Conservation (phyloP, 2,797 vertebrate genomes). For the Neosilurus hyrtlii region DNA sequence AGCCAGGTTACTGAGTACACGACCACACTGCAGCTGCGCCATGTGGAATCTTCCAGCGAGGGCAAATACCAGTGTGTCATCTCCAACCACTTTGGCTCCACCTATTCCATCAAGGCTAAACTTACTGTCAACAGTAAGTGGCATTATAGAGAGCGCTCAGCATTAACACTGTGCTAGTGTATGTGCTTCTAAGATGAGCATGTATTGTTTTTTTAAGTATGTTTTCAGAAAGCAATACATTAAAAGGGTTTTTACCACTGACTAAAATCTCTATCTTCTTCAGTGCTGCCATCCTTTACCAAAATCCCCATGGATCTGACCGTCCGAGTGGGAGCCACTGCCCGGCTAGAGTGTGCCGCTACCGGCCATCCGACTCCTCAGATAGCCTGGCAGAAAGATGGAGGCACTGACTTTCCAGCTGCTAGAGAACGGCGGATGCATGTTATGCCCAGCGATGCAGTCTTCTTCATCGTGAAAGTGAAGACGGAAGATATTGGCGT, state of each 20-base stretch:
- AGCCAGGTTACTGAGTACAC: constrained; percentile 90
- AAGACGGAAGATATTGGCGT: constrained; percentile 90
- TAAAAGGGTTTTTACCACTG: background rate
- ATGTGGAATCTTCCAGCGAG: constrained; percentile 86
- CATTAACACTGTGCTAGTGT: background rate
- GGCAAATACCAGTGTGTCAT: constrained; percentile 97
- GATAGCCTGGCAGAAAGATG: constrained; percentile 98
- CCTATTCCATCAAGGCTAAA: constrained; percentile 93
- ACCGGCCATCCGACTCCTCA: constrained; percentile 88
- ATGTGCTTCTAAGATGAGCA: background rate
- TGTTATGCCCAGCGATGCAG: constrained; percentile 96
- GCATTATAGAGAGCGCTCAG: too few relatives aligned
- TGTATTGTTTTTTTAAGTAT: background rate
- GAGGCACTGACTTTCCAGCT: constrained; percentile 93
- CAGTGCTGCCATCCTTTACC: constrained; percentile 94
- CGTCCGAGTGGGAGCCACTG: constrained; percentile 86
- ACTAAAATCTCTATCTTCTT: background rate
- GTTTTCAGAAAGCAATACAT: constrained; percentile 55
- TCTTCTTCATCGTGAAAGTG: constrained; percentile 95
- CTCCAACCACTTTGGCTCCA: constrained; percentile 97
- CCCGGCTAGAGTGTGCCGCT: constrained; percentile 90
- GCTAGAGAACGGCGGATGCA: constrained; percentile 96
- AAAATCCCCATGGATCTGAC: constrained; percentile 95
- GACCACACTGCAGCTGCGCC: constrained; percentile 83
- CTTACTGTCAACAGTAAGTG: constrained; percentile 95